Conservation (phyloP, 2,888 invertebrate species). For the Uloborus plumipes region DNA sequence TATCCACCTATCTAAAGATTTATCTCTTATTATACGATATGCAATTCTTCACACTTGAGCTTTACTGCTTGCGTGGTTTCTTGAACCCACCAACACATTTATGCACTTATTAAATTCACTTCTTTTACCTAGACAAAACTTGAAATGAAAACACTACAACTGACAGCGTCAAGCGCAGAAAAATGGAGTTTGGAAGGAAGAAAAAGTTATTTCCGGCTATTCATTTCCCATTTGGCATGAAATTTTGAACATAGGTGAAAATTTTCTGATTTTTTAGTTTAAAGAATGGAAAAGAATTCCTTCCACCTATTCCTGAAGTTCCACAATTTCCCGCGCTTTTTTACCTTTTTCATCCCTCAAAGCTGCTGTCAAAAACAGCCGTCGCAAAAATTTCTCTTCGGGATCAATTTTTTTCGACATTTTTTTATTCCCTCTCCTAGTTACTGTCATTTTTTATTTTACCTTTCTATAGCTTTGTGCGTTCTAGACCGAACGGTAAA, state of each 20-base stretch:
- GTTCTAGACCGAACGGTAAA: neutral
- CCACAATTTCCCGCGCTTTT: slow-evolving; percentile 47
- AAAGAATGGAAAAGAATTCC: slow-evolving; percentile 26
- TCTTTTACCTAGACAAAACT: too few relatives aligned
- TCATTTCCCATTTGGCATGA: slow-evolving; percentile 55
- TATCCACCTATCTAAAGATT: too few relatives aligned
- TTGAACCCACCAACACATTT: too few relatives aligned
- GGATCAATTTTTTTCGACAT: slow-evolving; percentile 43
- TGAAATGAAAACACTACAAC: too few relatives aligned
- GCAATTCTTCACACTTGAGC: too few relatives aligned
- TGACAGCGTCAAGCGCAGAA: too few relatives aligned
- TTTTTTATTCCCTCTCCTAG: neutral
- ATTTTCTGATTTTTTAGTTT: slow-evolving; percentile 19
- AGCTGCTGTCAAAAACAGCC: slow-evolving; percentile 58
- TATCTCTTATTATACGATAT: too few relatives aligned
- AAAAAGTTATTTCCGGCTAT: slow-evolving; percentile 36
- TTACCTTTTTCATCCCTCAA: slow-evolving; percentile 43
- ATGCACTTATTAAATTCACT: too few relatives aligned
- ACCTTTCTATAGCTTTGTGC: too few relatives aligned
- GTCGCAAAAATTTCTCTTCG: slow-evolving; percentile 50
- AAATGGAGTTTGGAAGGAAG: too few relatives aligned
- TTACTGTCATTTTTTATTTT: too few relatives aligned
- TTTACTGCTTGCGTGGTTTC: too few relatives aligned
- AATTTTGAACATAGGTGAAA: slow-evolving; percentile 29
- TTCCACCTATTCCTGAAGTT: slow-evolving; percentile 38